Percentiles rank a stretch among this genome's conserved stretches.
These are phyloP conservation scores for Bursaphelenchus okinawaensis DNA, from an alignment of 2,888 invertebrate species.

Conservation along the genomic window DNA sequence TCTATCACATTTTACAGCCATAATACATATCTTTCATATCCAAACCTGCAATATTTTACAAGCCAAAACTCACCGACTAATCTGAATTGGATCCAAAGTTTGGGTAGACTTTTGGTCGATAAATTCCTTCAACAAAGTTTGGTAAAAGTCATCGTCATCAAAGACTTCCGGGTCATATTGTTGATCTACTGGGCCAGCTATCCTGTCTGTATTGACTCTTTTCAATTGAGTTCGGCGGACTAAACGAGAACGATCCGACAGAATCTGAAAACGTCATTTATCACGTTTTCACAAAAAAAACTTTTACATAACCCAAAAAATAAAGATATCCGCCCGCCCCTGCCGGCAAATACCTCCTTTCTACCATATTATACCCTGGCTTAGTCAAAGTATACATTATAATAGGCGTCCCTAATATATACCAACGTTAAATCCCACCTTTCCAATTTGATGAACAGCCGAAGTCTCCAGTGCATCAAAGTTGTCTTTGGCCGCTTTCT, in stretches of 20 bases:
- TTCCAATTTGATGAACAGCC: slow-evolving; percentile 74
- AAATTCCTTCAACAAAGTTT: slow-evolving; percentile 80
- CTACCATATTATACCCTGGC: too few species aligned
- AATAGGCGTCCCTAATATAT: background rate
- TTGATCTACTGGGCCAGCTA: slow-evolving; percentile 62
- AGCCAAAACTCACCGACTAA: slow-evolving; percentile 66
- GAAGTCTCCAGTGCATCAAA: slow-evolving; percentile 65
- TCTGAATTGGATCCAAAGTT: slow-evolving; percentile 75
- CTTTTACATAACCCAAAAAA: background rate
- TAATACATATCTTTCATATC: too few species aligned
- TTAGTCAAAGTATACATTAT: too few species aligned
- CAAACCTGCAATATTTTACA: too few species aligned
- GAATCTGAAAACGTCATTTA: slow-evolving; percentile 60
- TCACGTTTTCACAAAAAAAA: slow-evolving; percentile 6
- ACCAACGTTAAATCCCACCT: slow-evolving; percentile 57
- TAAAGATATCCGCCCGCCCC: background rate
- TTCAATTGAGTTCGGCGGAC: slow-evolving; percentile 74
- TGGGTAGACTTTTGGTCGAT: slow-evolving; percentile 78
- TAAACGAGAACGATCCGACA: slow-evolving; percentile 73
- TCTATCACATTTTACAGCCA: background rate
- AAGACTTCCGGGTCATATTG: slow-evolving; percentile 66
- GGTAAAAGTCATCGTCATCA: slow-evolving; percentile 95
- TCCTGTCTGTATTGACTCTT: slow-evolving; percentile 69
- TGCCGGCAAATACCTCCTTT: background rate
- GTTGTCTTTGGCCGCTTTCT: slow-evolving; percentile 62